Percentiles rank a stretch among this genome's conserved stretches.
phyloP scores from a whole-genome alignment of 1,140 invertebrate species.

The Dendrolimus kikuchii region DNA sequence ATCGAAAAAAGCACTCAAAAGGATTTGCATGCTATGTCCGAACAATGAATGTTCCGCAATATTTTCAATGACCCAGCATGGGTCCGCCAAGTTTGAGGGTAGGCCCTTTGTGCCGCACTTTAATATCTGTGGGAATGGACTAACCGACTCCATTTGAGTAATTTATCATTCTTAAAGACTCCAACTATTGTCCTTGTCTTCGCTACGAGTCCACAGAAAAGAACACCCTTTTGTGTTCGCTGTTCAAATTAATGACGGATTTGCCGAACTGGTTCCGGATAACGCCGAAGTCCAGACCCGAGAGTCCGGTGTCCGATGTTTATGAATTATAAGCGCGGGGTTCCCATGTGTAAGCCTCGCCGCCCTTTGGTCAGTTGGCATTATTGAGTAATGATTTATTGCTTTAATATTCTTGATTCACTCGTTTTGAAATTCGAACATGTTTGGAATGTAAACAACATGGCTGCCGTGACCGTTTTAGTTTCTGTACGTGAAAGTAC shows the following conservation, averaged over 20 bases:
- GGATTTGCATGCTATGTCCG: slow-evolving; percentile 53
- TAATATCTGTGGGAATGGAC: slow-evolving; percentile 72
- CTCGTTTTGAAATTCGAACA: slow-evolving; percentile 13
- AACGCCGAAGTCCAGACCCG: slow-evolving; percentile 14
- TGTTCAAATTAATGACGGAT: slow-evolving; percentile 35
- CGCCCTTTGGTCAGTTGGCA: slow-evolving; percentile 3
- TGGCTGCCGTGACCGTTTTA: too few relatives aligned
- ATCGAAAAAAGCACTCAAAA: slow-evolving; percentile 46
- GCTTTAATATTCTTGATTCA: too few relatives aligned
- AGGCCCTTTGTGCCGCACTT: slow-evolving; percentile 50
- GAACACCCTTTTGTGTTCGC: slow-evolving; percentile 24
- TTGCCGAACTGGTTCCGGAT: slow-evolving; percentile 29
- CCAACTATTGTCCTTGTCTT: slow-evolving; percentile 32
- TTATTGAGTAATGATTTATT: too few relatives aligned
- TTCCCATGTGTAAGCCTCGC: slow-evolving; percentile 21
- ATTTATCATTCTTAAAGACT: slow-evolving; percentile 69
- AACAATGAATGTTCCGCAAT: slow-evolving; percentile 45
- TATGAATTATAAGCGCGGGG: slow-evolving; percentile 37
- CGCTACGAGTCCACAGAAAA: slow-evolving; percentile 24
- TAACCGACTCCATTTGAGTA: slow-evolving; percentile 64
- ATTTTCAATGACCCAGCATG: slow-evolving; percentile 60
- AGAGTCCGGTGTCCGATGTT: slow-evolving; percentile 28
- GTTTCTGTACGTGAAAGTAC: too few relatives aligned
- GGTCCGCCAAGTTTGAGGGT: slow-evolving; percentile 44
- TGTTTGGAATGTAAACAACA: slow-evolving; percentile 7